phyloP scores from a whole-genome alignment of 1,140 invertebrate species.

The Stegodyphus mimosarum region DNA sequence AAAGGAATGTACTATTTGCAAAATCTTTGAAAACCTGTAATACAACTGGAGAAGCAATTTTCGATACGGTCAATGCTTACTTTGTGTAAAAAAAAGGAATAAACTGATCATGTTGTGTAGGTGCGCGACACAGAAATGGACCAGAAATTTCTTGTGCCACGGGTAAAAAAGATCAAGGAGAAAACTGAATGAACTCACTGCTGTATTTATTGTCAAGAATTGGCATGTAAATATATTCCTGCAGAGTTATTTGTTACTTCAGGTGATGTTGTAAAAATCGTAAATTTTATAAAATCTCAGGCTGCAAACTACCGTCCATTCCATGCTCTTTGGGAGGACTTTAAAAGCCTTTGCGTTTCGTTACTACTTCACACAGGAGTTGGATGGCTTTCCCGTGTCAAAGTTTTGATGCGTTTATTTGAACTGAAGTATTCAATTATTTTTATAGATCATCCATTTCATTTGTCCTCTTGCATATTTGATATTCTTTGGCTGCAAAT shows the following conservation, averaged over 20 bases:
- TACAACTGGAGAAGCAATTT: not conserved
- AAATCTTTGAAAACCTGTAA: not conserved
- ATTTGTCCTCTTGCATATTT: no score
- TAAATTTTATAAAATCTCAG: not conserved
- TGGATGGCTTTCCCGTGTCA: not conserved
- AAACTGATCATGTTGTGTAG: not conserved
- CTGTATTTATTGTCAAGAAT: not conserved
- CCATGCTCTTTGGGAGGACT: not conserved
- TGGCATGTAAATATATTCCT: not conserved
- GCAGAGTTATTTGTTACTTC: not conserved
- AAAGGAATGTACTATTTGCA: not conserved
- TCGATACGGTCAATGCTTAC: not conserved
- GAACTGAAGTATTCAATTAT: no score
- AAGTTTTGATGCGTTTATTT: not conserved
- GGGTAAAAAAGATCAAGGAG: not conserved
- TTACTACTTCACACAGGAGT: not conserved
- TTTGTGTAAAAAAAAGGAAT: not conserved
- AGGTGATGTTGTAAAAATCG: not conserved
- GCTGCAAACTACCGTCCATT: not conserved
- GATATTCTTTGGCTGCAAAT: no score
- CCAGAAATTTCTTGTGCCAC: not conserved
- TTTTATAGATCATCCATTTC: no score
- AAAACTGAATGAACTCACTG: not conserved
- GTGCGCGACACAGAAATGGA: no score
- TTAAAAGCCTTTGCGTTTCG: not conserved